Base-by-base conservation (phyloP, 2,888 invertebrate genomes). In the Dicyrtomina minuta region DNA sequence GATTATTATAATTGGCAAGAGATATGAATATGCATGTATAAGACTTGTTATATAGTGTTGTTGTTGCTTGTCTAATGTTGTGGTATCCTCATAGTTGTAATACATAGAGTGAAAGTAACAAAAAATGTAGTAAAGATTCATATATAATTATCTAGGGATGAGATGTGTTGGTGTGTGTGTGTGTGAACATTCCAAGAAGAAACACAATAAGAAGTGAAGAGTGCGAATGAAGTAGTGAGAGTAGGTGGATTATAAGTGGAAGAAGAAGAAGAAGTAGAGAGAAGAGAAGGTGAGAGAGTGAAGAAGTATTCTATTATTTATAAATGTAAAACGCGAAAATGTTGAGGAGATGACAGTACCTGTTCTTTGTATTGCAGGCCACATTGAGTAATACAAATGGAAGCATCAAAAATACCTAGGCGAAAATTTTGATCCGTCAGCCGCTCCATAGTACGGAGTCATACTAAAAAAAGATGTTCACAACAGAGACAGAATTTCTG, bases 401-500 rank as follows among this genome's bases (percentile, higher is more conserved):
- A 65, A 65, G 65, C 65, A 51, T 65, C 65, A 65, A 65, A 65
- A 65, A 65, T 65, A 65, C 39, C 65, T 65, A 65, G 65, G 65
- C 53, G 65, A 64, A 64, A 64, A 64, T 64, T 65, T 65, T 53
- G 55, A 55, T 64, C 64, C 65, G 43, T 65, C 65, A 55, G 65
- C 65, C 51, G 65, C 51, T 65, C 65, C 65, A 65, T 53, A 65
- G 65, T 65, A 65, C 53, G 65, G 55, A 65, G 65, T 64, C 53
- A 53, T 51, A 64, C 64, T 64, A 64, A 39, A 58, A 58, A 33
- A n/a, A 17, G 2, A 49, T 46, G 61, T 6, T 27, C 46, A 61
- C 61, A 61, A 61, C 17, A 51, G 51, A 51, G 51, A 60, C 20
- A 60, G 22, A 43, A 61, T 46, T 61, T 60, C 43, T 60, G 60